A percentile compares a stretch with the other conserved stretches of the same genome.
phyloP scores from a whole-genome alignment of 2,113 vertebrate genomes.

The Protobothrops flavoviridis region DNA sequence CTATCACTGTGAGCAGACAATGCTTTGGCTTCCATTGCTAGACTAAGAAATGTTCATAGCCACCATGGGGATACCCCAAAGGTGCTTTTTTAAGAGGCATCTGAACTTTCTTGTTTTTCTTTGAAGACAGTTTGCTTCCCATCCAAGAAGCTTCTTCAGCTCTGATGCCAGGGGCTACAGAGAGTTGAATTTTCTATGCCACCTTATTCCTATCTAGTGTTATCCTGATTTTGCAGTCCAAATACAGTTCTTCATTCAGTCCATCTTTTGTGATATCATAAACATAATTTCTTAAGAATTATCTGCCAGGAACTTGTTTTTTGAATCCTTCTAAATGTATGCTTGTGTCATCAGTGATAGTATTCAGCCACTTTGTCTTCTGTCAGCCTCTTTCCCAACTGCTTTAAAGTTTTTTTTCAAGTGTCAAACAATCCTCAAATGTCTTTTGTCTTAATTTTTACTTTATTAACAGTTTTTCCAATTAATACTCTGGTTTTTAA shows the following conservation, averaged over 20 bases:
- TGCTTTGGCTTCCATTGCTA: neutral
- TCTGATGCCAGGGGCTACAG: neutral
- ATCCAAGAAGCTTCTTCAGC: no score
- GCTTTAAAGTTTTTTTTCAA: neutral
- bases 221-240: neutral
- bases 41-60: neutral
- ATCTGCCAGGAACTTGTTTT: neutral
- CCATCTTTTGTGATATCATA: neutral
- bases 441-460: neutral
- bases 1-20: neutral
- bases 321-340: neutral
- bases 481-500: neutral
- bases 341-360: no score
- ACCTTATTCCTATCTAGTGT: neutral
- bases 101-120: no score
- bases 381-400: neutral
- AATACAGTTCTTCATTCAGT: neutral
- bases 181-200: neutral
- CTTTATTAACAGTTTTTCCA: neutral
- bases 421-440: neutral
- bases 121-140: no score
- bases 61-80: neutral
- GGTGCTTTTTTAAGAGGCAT: no score
- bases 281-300: neutral
- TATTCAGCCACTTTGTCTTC: no score